Conservation (phyloP, 2,797 vertebrate genomes). For the Parauchenoglanis ngamensis region DNA sequence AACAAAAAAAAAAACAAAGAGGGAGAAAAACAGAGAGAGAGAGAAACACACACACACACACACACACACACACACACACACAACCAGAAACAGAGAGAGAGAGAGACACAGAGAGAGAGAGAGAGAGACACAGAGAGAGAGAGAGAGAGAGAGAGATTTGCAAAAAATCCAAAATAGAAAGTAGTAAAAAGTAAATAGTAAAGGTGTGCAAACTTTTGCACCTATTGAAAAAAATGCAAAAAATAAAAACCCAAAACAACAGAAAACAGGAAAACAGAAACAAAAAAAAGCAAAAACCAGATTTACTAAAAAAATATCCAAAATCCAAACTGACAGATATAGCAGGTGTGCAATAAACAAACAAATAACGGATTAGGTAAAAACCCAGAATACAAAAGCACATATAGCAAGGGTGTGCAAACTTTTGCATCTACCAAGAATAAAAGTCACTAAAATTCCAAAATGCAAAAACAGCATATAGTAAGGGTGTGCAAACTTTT, state of each 20-base stretch:
- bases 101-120: no score
- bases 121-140: no score
- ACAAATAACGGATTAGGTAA: not conserved
- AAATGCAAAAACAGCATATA: no score
- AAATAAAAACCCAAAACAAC: not conserved
- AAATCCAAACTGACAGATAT: not conserved
- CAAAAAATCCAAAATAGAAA: not conserved
- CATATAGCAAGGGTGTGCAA: no score
- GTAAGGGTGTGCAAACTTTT: no score
- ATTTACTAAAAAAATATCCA: not conserved
- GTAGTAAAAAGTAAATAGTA: not conserved
- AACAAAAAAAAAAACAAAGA: not conserved
- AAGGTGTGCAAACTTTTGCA: not conserved
- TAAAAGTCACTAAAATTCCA: no score
- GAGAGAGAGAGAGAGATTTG: not conserved
- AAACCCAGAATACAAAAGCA: not conserved
- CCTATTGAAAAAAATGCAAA: not conserved
- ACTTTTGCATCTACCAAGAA: no score
- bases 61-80: no score
- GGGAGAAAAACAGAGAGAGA: no score
- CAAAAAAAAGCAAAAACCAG: not conserved
- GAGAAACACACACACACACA: no score
- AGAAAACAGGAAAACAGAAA: not conserved
- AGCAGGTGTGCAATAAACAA: not conserved
- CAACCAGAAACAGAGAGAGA: no score